Base-by-base conservation (phyloP, 2,113 vertebrate species). In the Hippocampus abdominalis region DNA sequence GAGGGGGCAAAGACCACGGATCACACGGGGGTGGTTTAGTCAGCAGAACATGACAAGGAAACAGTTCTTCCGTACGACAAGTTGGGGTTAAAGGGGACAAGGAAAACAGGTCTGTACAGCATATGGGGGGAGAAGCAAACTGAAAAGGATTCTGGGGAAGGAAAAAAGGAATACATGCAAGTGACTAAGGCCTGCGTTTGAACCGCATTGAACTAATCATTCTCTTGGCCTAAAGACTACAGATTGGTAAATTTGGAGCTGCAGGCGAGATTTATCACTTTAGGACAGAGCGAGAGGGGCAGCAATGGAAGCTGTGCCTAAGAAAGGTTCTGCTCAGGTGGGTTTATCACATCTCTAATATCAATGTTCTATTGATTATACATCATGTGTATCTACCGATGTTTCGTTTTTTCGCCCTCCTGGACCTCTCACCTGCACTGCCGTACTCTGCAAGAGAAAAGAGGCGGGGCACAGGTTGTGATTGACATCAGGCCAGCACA, bases 401-500 rank as follows among this genome's bases (percentile, higher is more conserved):
- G 92, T 92, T 91, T 92, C 91, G 89, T 89, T 93, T 93, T 92
- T 93, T 92, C 91, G 87, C 92, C 89, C 92, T 92, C 90, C 92
- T 89, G 92, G 91, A 92, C 89, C 92, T 92, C 89, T 92, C 92
- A 91, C 92, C 91, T 93, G 91, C 92, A 93, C 91, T 92, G 89
- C 90, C 91, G 92, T 93, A 92, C 88, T 93, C 92, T 93, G 92
- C 89, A 93, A 92, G 91, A 93, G 89, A 92, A 92, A 89, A 93
- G 84, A 93, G 90, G 90, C 82, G 87, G 89, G 90, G 87, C 86
- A 91, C 86, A 90, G 53, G 86, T 88, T 91, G 46, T 54, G 88
- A 90, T 91, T 91, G 90, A 89, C 89, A 89, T 92, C 91, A 91
- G 91, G 90, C 91, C 91, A 85, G 89, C 89, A 93, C 91, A 91